Evolutionary conservation across 2,113 vertebrate species (phyloP).

Genomic region (Brachyhypopomus gauderio): DNA sequence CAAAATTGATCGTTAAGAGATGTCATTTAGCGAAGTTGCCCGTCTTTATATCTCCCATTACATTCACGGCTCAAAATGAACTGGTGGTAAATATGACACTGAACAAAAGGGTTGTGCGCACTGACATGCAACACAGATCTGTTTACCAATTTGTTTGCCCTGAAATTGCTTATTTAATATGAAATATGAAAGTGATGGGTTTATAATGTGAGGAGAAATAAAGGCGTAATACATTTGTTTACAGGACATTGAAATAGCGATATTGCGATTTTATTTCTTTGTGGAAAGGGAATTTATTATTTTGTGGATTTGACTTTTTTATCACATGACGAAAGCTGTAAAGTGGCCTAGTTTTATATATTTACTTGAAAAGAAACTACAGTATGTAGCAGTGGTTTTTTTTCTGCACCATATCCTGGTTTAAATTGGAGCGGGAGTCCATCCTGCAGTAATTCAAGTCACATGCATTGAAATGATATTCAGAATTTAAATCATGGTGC

Average conservation of each 20-base stretch:
- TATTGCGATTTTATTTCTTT: slow-evolving; percentile 10
- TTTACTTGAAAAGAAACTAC: slow-evolving; percentile 12
- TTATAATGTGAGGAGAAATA: slow-evolving; percentile 29
- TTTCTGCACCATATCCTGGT: slow-evolving; percentile 5
- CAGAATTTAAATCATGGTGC: slow-evolving; percentile 51
- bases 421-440: slow-evolving; percentile 4
- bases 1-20: slow-evolving; percentile 37
- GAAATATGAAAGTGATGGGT: slow-evolving; percentile 34
- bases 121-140: slow-evolving; percentile 11
- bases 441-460: slow-evolving; percentile 39
- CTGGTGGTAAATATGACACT: slow-evolving; percentile 45
- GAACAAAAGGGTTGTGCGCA: slow-evolving; percentile 34
- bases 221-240: slow-evolving; percentile 14
- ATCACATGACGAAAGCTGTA: too few species aligned
- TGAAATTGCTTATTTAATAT: slow-evolving; percentile 43
- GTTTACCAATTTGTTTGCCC: slow-evolving; percentile 37
- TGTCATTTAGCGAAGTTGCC: slow-evolving; percentile 14
- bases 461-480: slow-evolving; percentile 51
- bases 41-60: slow-evolving; percentile 38
- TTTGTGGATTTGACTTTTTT: background rate
- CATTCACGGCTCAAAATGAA: slow-evolving; percentile 47
- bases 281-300: background rate
- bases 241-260: background rate
- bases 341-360: background rate
- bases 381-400: background rate